Evolutionary conservation across 2,113 vertebrate species (phyloP), one percentile per base, ranked within the genome.

Genomic region (Hirundichthys speculiger): DNA sequence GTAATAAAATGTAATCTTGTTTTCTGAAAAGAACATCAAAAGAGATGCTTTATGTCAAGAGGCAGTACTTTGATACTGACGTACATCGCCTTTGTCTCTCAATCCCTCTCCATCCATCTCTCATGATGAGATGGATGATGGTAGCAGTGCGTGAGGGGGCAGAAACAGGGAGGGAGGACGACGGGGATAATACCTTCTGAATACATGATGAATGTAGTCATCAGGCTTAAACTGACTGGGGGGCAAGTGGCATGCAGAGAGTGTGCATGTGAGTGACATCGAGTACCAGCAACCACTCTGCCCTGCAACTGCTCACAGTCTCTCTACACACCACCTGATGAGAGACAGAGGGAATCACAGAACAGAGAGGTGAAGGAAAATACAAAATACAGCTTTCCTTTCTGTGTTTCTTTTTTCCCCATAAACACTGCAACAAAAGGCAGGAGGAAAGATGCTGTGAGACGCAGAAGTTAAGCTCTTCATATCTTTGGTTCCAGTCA

Each of bases 141-240:
- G 68, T 79, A 63, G 66, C 59, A 73, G 57, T 80, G 79, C 65
- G 16, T 77, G 82, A 77, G 82, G 43, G 59, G 66, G 45, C 25
- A 27, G 38, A 71, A 41, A 47, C 47, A 75, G 73, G 52, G 63
- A 49, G 69, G 19, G 72, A 60, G 82, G 65, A 55, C 65, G 75
- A 58, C 56, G n/a, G 84, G 90, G 89, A 92, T 93, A 92, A 94
- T 93, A 93, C 93, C 91, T 93, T 81, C 90, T 90, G 93, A 92
- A 94, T 92, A 93, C 94, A 90, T 90, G 93, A 94, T 95, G 94
- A 93, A 93, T 86, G 86, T 89, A 91, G 91, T 91, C 88, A 89
- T 84, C 69, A 56, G 90, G 91, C 89, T 92, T 89, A 90, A 84
- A 88, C 82, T 86, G 87, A 85, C 88, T 89, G 81, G 84, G 71